phyloP scores from a whole-genome alignment of 2,797 vertebrate species.

The Pangasius krempfi region DNA sequence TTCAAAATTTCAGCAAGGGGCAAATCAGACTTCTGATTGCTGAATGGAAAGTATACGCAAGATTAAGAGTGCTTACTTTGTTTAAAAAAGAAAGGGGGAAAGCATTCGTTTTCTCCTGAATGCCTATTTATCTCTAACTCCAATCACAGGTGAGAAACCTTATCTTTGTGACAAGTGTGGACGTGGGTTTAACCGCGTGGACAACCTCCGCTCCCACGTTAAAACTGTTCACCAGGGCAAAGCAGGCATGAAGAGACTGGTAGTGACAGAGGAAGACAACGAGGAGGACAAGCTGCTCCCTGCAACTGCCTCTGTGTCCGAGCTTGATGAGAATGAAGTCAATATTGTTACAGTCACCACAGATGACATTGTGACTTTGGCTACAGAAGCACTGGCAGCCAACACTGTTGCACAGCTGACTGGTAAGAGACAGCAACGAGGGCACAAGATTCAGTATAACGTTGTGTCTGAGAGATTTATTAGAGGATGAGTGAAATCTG shows the following conservation, averaged over 20 bases:
- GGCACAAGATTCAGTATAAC: no score
- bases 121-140: background rate
- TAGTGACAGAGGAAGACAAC: conserved; percentile 64
- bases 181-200: conserved; percentile 94
- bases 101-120: background rate
- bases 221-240: conserved; percentile 97
- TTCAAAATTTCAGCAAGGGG: background rate
- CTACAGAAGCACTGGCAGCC: conserved; percentile 87
- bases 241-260: conserved; percentile 91
- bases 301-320: conserved; percentile 58
- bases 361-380: conserved; percentile 91
- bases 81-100: background rate
- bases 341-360: conserved; percentile 91
- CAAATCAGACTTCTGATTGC: background rate
- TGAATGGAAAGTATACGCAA: background rate
- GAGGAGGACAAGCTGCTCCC: conserved; percentile 59
- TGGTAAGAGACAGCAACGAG: conserved; percentile 69
- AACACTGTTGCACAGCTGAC: conserved; percentile 91
- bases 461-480: background rate
- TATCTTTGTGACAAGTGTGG: conserved; percentile 97
- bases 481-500: background rate
- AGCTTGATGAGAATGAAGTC: conserved; percentile 82
- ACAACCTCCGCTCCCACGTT: conserved; percentile 96
- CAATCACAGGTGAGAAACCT: conserved; percentile 88
- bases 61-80: background rate